Evolutionary conservation across 1,140 invertebrate genomes (phyloP).

Genomic region (Oncopodura yosiiana): DNA sequence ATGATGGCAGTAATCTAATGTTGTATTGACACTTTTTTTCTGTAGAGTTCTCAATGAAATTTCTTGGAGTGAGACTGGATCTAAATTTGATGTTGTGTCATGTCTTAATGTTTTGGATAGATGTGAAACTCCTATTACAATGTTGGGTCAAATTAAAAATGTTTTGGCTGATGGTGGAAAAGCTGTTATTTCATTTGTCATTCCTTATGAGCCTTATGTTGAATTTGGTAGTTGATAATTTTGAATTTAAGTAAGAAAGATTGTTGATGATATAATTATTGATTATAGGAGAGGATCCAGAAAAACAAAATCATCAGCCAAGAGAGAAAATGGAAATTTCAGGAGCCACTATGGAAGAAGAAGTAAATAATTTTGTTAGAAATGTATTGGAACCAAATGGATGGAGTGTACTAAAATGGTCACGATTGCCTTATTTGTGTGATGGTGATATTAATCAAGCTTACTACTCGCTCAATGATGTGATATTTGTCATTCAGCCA

Average conservation of each 20-base stretch:
- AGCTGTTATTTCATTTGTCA: conserved; percentile 69
- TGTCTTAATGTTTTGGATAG: conserved; percentile 85
- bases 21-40: conserved; percentile 25
- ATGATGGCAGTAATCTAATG: background rate
- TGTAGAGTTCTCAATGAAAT: conserved; percentile 65
- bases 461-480: conserved; percentile 83
- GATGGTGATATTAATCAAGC: conserved; percentile 86
- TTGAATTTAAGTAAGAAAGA: conserved; percentile 8
- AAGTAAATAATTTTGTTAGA: conserved; percentile 57
- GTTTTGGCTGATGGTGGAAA: conserved; percentile 56
- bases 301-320: conserved; percentile 43
- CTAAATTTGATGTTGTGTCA: conserved; percentile 64
- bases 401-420: conserved; percentile 64
- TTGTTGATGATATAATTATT: background rate
- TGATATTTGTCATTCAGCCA: conserved; percentile 56
- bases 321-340: conserved; percentile 56
- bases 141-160: conserved; percentile 57
- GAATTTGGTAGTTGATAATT: conserved; percentile 53
- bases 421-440: conserved; percentile 80
- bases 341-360: conserved; percentile 65
- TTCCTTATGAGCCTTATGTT: conserved; percentile 82
- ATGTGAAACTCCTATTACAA: conserved; percentile 63
- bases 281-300: background rate
- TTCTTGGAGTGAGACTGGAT: conserved; percentile 52
- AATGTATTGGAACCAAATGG: conserved; percentile 60